A percentile compares a stretch with the other conserved stretches of the same genome.
Evolutionary conservation across 2,797 vertebrate genomes (phyloP).

Genomic region (Simalia tracyae): DNA sequence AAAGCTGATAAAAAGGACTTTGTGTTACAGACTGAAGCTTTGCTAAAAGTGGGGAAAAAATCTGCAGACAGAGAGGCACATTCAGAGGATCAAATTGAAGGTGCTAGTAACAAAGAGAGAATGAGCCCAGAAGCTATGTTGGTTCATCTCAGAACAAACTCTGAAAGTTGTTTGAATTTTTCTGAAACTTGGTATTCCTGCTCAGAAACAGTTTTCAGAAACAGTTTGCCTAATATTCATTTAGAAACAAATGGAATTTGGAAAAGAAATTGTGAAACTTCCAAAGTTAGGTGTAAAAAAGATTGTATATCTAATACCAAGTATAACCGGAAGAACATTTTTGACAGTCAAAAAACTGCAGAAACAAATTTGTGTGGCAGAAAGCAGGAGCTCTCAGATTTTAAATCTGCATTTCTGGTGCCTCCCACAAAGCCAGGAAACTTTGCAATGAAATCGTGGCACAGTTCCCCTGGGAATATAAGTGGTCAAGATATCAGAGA

Average conservation of each 20-base stretch:
- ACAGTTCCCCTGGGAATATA: constrained; percentile 66
- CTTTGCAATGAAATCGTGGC: constrained; percentile 52
- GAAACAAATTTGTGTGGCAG: constrained; percentile 30
- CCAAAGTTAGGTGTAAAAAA: constrained; percentile 28
- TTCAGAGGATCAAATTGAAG: background rate
- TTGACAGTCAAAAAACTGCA: constrained; percentile 15
- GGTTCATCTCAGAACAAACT: constrained; percentile 62
- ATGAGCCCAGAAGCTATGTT: constrained; percentile 4
- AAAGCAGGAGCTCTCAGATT: constrained; percentile 12
- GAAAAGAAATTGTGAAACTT: constrained; percentile 31
- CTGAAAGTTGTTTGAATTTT: constrained; percentile 64
- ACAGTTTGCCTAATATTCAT: constrained; percentile 67
- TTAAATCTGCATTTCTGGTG: constrained; percentile 26
- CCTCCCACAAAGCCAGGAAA: constrained; percentile 34
- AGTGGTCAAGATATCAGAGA: constrained; percentile 39
- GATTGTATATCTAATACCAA: constrained; percentile 40
- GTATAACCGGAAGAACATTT: constrained; percentile 44
- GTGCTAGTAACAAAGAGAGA: background rate
- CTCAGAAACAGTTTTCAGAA: constrained; percentile 50
- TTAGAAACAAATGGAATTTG: constrained; percentile 34
- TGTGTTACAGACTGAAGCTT: constrained; percentile 23
- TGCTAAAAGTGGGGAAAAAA: constrained; percentile 16
- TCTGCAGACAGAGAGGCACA: background rate
- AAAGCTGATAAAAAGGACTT: background rate
- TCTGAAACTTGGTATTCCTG: background rate